Percentiles rank a stretch among this genome's conserved stretches.
phyloP scores from a whole-genome alignment of 1,140 invertebrate genomes.

The Magallana gigas region DNA sequence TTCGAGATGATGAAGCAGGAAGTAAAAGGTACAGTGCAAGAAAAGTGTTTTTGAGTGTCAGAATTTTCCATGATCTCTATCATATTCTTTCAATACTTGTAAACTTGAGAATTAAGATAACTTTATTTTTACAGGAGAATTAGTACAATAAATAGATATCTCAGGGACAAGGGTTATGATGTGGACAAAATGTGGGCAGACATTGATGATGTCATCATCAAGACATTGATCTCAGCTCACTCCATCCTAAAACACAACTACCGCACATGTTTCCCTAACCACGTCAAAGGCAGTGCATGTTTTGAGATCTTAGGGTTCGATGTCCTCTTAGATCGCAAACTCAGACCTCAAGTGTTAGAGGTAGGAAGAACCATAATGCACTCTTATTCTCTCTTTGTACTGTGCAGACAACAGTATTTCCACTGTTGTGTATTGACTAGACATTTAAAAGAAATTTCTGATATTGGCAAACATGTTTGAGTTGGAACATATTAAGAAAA shows the following conservation, averaged over 20 bases:
- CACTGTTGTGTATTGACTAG: too few relatives aligned
- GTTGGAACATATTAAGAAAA: too few relatives aligned
- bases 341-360: conserved; percentile 92
- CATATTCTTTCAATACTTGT: too few relatives aligned
- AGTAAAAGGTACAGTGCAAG: conserved; percentile 86
- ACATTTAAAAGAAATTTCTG: too few relatives aligned
- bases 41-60: too few relatives aligned
- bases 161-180: conserved; percentile 86
- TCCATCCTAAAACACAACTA: conserved; percentile 93
- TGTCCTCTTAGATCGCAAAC: conserved; percentile 89
- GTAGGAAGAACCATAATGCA: conserved; percentile 80
- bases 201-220: conserved; percentile 94
- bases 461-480: background rate
- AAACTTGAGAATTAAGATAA: background rate
- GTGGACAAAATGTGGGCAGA: conserved; percentile 87
- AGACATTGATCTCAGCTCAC: conserved; percentile 91
- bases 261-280: conserved; percentile 91
- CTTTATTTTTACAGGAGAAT: conserved; percentile 83
- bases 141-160: conserved; percentile 88
- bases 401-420: too few relatives aligned
- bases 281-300: conserved; percentile 90
- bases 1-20: conserved; percentile 86
- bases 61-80: too few relatives aligned
- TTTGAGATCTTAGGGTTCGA: conserved; percentile 95
- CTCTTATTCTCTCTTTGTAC: too few relatives aligned